Evolutionary conservation across 2,113 vertebrate genomes (phyloP), one percentile per base, ranked within the genome.

Genomic region (Panthera tigris): DNA sequence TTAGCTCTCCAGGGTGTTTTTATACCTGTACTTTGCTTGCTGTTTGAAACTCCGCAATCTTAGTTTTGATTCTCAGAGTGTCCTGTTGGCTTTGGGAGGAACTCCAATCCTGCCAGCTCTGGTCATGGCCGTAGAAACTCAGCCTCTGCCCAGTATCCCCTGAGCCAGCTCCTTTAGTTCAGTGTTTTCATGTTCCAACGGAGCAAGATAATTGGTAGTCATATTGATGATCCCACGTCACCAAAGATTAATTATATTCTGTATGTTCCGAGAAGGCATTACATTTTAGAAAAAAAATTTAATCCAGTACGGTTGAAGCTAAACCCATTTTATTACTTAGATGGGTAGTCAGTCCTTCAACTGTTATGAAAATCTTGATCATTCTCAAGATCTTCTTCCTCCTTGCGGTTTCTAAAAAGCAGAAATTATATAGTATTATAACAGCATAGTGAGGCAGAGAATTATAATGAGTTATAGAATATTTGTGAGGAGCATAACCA

Each of bases 401-500:
- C 55, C 61, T 94, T 79, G 69, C 76, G 27, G 52, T 92, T 63
- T 95, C 33, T 80, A 81, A 89, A 83, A 78, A 91, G 19, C 14
- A 91, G 57, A 91, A 76, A 82, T 93, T 85, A 82, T 71, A 29
- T 39, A 74, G 25, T 78, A 36, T 73, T 73, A 0, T 76, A 87
- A 57, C 41, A 90, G 45, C 50, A 82, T 8, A 88, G 36, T 73
- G 66, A 71, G 52, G 10, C n/a, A 63, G 13, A 36, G 48, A 74
- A 61, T 65, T 74, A 29, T 41, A 57, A 52, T 73, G 50, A 80
- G 36, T 79, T 66, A 71, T 9, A 73, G 74, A 81, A 84, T 89
- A 69, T 91, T 95, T 97, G 93, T 71, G 57, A 95, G 95, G 89
- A 82, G 19, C 68, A 61, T 63, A 86, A 74, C 10, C 74, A 16